phyloP scores from a whole-genome alignment of 2,888 invertebrate genomes.

The Brenthis ino region DNA sequence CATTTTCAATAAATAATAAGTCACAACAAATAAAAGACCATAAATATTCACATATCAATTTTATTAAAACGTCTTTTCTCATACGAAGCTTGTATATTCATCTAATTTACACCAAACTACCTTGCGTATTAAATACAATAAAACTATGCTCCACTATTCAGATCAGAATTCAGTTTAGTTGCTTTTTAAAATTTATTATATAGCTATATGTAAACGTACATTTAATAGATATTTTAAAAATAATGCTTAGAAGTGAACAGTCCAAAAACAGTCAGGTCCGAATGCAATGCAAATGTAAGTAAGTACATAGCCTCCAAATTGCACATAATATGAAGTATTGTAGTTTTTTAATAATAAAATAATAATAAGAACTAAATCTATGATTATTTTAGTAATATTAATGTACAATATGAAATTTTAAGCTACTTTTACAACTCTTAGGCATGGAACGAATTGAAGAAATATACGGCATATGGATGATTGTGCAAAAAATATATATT shows the following conservation, averaged over 20 bases:
- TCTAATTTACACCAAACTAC: slow-evolving; percentile 79
- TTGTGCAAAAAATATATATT: neutral
- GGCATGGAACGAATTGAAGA: too few relatives aligned
- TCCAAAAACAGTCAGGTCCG: too few relatives aligned
- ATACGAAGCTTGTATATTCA: slow-evolving; percentile 80
- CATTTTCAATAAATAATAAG: too few relatives aligned
- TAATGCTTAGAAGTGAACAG: too few relatives aligned
- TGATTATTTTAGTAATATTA: too few relatives aligned
- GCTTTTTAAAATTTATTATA: slow-evolving; percentile 1
- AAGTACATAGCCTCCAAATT: too few relatives aligned
- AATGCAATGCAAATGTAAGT: too few relatives aligned
- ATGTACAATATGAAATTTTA: too few relatives aligned
- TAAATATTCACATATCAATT: slow-evolving; percentile 69
- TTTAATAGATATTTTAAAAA: neutral
- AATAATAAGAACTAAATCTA: too few relatives aligned
- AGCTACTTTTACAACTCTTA: too few relatives aligned
- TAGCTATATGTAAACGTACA: neutral
- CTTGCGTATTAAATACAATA: slow-evolving; percentile 57
- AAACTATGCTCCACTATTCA: slow-evolving; percentile 15
- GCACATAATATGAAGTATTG: too few relatives aligned
- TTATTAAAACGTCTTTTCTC: slow-evolving; percentile 77
- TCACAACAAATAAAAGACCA: slow-evolving; percentile 41
- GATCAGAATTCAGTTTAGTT: neutral
- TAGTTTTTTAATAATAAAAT: too few relatives aligned
- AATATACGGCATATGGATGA: neutral